Evolutionary conservation across 35 echinoderm and acorn worm species (phyloP), one percentile per base, ranked within the genome.

Genomic region (Apostichopus californicus): DNA sequence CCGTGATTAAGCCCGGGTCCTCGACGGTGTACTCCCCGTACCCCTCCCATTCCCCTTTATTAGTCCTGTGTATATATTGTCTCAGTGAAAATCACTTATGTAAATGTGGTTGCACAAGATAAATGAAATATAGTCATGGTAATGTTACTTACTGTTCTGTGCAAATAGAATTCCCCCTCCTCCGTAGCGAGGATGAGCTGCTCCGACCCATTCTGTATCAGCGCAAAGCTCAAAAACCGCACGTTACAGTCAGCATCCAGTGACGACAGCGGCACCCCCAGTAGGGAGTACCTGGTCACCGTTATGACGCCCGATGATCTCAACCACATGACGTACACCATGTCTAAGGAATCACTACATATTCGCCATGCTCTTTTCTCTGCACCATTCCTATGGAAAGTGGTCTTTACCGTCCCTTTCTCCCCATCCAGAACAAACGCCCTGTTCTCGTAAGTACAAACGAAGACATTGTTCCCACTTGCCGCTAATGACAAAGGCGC

Each of bases 291-390:
- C 9, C 86, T 17, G 34, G 64, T 55, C 10, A 89, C 86, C 1
- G 61, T 60, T 54, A 89, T 73, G 23, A 89, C 86, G 4, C 86
- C 86, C 9, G 60, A 34, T 4, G 57, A 61, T 3, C 57, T n/a
- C 57, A 89, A 55, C 86, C 86, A 89, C 86, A 89, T 89, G n/a
- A 89, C 86, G 63, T 89, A 89, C 4, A 89, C 61, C 86, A 89
- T 89, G 8, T 64, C 86, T 21, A 66, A 15, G 1, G 61, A 34
- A 64, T 89, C 86, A 18, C 23, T 26, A 55, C 86, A 89, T 10
- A 89, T 89, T 7, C 86, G 63, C 86, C 86, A 89, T 8, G 86
- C 86, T 26, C 86, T 89, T 22, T 89, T 72, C 5, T 89, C 86
- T 17, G 15, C 8, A n/a, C 86, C 63, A n/a, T 89, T 72, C 25